These are phyloP conservation scores for Tenualosa thibaudeaui DNA, from an alignment of 2,797 vertebrate genomes.

Conservation along the genomic window DNA sequence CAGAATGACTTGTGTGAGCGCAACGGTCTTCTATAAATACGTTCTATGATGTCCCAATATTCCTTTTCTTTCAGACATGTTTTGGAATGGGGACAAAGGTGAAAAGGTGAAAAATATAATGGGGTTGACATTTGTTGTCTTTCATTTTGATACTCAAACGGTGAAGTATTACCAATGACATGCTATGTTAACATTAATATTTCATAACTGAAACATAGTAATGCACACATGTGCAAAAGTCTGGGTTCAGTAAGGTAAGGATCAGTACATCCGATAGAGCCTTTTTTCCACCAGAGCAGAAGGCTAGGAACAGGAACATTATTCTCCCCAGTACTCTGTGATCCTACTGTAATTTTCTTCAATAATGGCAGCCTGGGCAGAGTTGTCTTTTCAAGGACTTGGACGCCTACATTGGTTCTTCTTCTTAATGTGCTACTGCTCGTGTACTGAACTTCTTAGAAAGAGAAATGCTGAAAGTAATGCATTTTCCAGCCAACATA, in stretches of 20 bases:
- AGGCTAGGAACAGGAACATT: not conserved
- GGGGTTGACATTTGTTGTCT: not conserved
- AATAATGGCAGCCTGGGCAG: not conserved
- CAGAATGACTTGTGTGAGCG: not conserved
- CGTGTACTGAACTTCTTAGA: not conserved
- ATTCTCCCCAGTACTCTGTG: not conserved
- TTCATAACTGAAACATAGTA: not conserved
- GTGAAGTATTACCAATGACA: not conserved
- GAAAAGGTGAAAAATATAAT: not conserved
- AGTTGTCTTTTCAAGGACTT: not conserved
- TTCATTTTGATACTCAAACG: not conserved
- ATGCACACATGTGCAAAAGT: not conserved
- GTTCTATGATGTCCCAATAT: not conserved
- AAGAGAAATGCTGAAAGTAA: not conserved
- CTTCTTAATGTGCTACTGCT: not conserved
- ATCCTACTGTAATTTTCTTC: not conserved
- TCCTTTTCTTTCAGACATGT: not conserved
- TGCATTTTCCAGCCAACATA: not conserved
- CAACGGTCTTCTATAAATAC: not conserved
- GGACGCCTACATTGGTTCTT: not conserved
- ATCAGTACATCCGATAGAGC: not conserved
- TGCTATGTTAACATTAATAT: not conserved
- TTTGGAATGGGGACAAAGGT: not conserved
- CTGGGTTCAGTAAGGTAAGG: not conserved
- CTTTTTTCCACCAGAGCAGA: not conserved